Evolutionary conservation across 2,888 invertebrate genomes (phyloP).

Genomic region (Drosophila greeni): DNA sequence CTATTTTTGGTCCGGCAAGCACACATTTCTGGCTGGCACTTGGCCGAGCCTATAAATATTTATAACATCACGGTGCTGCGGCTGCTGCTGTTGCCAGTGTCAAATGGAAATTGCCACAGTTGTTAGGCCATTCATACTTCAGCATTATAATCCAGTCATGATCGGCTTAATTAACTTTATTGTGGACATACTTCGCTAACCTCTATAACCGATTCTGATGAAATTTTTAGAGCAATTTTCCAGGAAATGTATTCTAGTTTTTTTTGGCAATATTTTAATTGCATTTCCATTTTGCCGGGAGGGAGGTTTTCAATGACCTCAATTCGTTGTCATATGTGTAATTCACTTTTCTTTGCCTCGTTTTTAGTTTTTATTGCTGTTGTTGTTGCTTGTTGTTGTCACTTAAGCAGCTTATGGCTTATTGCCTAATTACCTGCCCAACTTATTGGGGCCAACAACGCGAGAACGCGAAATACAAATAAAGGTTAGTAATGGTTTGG

Average conservation of each 20-base stretch:
- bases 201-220: slow-evolving; percentile 7
- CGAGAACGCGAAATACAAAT: slow-evolving; percentile 30
- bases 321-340: slow-evolving; percentile 30
- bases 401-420: slow-evolving; percentile 67
- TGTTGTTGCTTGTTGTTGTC: slow-evolving; percentile 40
- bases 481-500: slow-evolving; percentile 43
- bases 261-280: slow-evolving; percentile 26
- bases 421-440: slow-evolving; percentile 60
- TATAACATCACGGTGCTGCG: slow-evolving; percentile 29
- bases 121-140: slow-evolving; percentile 19
- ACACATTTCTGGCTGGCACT: slow-evolving; percentile 37
- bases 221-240: neutral
- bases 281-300: slow-evolving; percentile 11
- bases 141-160: slow-evolving; percentile 31
- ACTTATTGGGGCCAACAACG: slow-evolving; percentile 46
- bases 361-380: slow-evolving; percentile 30
- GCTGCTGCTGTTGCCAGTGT: slow-evolving; percentile 4
- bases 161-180: slow-evolving; percentile 30
- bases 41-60: slow-evolving; percentile 42
- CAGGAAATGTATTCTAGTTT: neutral
- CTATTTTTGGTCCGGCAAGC: slow-evolving; percentile 43
- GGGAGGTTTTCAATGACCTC: slow-evolving; percentile 18
- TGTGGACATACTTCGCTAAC: slow-evolving; percentile 23
- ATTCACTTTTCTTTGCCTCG: slow-evolving; percentile 41
- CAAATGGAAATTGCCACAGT: slow-evolving; percentile 13